Base-by-base conservation (phyloP, 2,888 invertebrate genomes). In the Alentia gelatinosa region DNA sequence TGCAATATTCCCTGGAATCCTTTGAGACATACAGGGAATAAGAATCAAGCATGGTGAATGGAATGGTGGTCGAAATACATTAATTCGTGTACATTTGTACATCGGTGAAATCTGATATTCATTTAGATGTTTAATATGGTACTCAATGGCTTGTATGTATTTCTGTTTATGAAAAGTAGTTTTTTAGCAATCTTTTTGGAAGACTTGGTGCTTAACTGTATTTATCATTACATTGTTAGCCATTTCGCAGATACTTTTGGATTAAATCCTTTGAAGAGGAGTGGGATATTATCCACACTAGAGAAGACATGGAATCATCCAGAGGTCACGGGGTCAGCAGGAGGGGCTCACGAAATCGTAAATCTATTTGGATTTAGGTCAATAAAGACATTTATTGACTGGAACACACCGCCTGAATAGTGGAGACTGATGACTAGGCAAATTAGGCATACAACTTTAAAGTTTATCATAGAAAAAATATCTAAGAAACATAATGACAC, bases 321-420 rank as follows among this genome's bases (percentile, higher is more conserved):
- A 79, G n/a, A 79, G 79, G 79, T 79, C 39, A 79, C 79, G 12
- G n/a, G 79, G 79, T 79, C 79, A 39, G 23, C 7, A n/a, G 23
- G 19, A 5, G 37, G 23, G 79, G 37, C n/a, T 79, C 79, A 79
- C 39, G 79, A 35, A 79, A 19, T 39, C 79, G 79, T 79, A 79
- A 79, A 79, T 79, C 79, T 39, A 79, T 79, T 79, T 15, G 79
- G 79, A 79, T 79, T 79, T 35, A 79, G 79, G 79, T 79, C 79
- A 79, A 79, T 79, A 79, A 79, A 79, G 79, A 79, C 79, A 79
- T 3, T 79, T 79, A 79, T 79, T 39, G 79, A 79, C 74, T 79
- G 79, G 37, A 12, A 15, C 39, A 5, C 19, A 9, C 39, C 79
- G 37, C 79, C 39, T 35, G 37, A 35, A 19, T 19, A n/a, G 56